Percentiles rank a stretch among this genome's conserved stretches.
phyloP scores from a whole-genome alignment of 2,113 vertebrate species.

The Seriola rivoliana region DNA sequence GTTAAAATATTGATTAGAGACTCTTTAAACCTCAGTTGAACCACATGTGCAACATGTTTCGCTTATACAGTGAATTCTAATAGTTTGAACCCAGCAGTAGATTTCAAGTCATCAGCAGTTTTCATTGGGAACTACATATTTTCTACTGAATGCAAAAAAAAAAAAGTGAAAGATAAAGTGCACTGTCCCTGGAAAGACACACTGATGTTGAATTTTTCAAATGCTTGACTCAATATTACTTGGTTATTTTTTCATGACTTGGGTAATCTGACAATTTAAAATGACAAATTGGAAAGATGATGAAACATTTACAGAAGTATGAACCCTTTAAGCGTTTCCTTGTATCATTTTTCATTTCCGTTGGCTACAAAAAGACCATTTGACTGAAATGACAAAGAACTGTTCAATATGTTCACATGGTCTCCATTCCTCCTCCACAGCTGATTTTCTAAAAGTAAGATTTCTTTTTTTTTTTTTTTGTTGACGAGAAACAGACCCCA shows the following conservation, averaged over 20 bases:
- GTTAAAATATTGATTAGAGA: background rate
- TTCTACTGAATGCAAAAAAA: background rate
- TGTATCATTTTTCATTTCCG: background rate
- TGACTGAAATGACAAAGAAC: background rate
- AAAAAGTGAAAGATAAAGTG: background rate
- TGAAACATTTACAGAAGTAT: background rate
- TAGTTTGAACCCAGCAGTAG: no score
- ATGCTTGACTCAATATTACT: background rate
- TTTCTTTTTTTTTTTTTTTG: slow-evolving; percentile 24
- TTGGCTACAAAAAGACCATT: background rate
- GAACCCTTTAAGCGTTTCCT: background rate
- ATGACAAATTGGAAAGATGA: background rate
- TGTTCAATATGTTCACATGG: slow-evolving; percentile 3
- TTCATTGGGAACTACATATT: no score
- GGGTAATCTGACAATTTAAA: background rate
- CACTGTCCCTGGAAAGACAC: background rate
- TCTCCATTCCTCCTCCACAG: slow-evolving; percentile 41
- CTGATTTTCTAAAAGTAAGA: slow-evolving; percentile 50
- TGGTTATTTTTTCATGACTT: background rate
- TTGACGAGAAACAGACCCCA: slow-evolving; percentile 44
- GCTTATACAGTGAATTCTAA: no score
- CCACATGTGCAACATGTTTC: no score
- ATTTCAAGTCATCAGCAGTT: no score
- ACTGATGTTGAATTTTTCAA: background rate
- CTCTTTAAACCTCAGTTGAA: background rate